Conservation (phyloP, 2,113 vertebrate genomes). For the Sylvia atricapilla region DNA sequence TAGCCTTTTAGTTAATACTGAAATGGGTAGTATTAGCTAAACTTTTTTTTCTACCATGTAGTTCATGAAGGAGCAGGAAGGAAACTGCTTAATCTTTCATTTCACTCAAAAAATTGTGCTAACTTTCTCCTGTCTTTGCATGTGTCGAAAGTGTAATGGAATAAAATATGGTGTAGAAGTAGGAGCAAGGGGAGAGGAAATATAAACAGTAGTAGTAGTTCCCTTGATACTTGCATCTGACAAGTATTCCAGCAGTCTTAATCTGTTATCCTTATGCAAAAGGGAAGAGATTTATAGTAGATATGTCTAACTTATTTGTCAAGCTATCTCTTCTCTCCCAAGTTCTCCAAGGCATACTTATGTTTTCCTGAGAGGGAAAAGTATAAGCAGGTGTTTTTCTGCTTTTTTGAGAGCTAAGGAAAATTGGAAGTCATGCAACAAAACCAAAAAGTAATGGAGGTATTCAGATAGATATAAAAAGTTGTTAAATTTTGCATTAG, state of each 20-base stretch:
- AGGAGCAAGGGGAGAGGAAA: not conserved
- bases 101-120: not conserved
- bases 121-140: not conserved
- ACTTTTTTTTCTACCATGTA: not conserved
- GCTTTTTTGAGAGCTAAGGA: not conserved
- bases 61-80: not conserved
- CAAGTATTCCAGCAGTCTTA: not conserved
- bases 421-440: not conserved
- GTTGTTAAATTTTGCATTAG: not conserved
- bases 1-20: not conserved
- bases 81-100: not conserved
- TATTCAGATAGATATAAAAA: not conserved
- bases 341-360: not conserved
- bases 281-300: not conserved
- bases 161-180: not conserved
- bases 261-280: not conserved
- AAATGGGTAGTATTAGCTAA: not conserved
- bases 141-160: not conserved
- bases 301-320: not conserved
- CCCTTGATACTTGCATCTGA: not conserved
- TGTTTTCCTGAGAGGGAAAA: not conserved
- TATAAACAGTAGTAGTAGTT: not conserved
- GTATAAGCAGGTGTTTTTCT: not conserved
- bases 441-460: not conserved
- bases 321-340: not conserved